Conservation (phyloP, 2,888 invertebrate genomes). For the Lepetodrilus schrolli region DNA sequence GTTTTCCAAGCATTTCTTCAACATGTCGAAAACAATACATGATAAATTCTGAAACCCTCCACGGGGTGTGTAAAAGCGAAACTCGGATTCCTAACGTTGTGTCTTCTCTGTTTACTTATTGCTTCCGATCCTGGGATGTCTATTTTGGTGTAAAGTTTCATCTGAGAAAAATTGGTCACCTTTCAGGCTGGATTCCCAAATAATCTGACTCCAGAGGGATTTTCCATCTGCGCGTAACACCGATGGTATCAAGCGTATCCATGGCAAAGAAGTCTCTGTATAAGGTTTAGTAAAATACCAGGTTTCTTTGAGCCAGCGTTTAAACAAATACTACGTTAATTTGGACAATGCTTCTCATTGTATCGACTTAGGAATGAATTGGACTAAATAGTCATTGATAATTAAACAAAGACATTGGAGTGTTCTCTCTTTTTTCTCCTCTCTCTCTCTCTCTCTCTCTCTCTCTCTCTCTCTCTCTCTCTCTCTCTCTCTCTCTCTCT, state of each 20-base stretch:
- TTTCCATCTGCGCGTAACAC: not conserved
- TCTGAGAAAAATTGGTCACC: not conserved
- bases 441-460: not conserved
- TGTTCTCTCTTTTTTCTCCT: not conserved
- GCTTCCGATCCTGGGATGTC: slow-evolving; percentile 2
- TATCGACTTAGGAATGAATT: too few relatives aligned
- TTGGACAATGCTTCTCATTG: not conserved
- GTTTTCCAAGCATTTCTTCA: not conserved
- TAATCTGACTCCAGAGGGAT: not conserved
- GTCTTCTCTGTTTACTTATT: not conserved
- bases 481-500: not conserved
- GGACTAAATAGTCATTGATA: not conserved
- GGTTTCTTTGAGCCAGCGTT: not conserved
- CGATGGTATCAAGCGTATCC: not conserved
- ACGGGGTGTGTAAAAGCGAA: slow-evolving; percentile 16
- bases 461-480: slow-evolving; percentile 13
- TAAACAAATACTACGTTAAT: not conserved
- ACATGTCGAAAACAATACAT: not conserved
- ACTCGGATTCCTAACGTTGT: slow-evolving; percentile 3
- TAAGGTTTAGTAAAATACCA: slow-evolving; percentile 12
- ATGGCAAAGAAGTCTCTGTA: not conserved
- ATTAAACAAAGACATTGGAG: not conserved
- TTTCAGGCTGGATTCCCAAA: not conserved
- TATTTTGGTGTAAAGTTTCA: slow-evolving; percentile 9
- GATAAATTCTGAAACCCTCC: slow-evolving; percentile 8